Evolutionary conservation across 2,113 vertebrate genomes (phyloP).

Genomic region (Myrmophylax atrothorax): DNA sequence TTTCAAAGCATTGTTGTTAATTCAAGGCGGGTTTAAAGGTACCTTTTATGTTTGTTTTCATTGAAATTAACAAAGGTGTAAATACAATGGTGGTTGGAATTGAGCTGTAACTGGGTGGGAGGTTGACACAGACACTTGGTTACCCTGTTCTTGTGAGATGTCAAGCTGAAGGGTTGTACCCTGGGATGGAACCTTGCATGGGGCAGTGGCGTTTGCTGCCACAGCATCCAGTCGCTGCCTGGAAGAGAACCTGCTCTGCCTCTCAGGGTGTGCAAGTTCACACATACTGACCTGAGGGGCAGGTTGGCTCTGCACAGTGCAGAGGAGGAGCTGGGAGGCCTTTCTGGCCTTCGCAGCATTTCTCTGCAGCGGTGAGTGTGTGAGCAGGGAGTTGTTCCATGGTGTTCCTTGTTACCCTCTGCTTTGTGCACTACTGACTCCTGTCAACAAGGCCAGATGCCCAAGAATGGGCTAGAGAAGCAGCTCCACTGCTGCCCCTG

Average conservation of each 20-base stretch:
- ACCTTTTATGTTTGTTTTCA: neutral
- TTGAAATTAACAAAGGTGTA: neutral
- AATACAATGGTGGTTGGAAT: neutral
- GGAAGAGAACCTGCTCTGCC: neutral
- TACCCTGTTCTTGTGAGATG: fast-evolving
- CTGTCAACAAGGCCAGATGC: neutral
- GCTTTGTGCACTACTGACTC: fast-evolving
- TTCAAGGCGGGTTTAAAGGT: neutral
- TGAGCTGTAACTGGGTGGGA: neutral
- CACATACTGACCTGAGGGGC: neutral
- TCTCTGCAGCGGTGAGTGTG: fast-evolving
- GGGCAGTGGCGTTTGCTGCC: neutral
- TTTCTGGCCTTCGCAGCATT: neutral
- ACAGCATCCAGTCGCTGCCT: neutral
- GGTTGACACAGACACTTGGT: neutral
- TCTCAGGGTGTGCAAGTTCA: neutral
- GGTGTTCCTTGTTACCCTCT: fast-evolving
- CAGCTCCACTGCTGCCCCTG: neutral
- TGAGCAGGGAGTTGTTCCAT: fast-evolving
- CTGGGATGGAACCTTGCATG: neutral
- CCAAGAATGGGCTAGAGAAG: neutral
- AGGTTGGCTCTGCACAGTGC: fast-evolving
- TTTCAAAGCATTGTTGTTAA: neutral
- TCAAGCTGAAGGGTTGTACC: neutral
- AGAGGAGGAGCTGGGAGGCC: neutral